Evolutionary conservation across 2,797 vertebrate genomes (phyloP).

Genomic region (Muscicapa comitata): DNA sequence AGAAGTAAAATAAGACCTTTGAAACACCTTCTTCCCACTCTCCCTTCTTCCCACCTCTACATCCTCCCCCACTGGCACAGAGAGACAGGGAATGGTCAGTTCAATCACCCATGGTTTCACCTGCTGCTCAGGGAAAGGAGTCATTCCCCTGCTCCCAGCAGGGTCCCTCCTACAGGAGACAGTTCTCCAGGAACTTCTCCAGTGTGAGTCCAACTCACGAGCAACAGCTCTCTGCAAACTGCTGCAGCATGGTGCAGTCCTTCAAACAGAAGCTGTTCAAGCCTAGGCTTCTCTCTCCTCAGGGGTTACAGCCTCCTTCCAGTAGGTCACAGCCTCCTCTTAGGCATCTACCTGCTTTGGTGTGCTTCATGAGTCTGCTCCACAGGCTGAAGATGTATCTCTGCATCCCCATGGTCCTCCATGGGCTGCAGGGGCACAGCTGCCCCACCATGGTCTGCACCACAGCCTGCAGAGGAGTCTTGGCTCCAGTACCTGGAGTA

Average conservation of each 20-base stretch:
- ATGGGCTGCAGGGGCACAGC: neutral
- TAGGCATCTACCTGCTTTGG: neutral
- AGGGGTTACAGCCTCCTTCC: neutral
- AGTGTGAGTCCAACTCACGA: neutral
- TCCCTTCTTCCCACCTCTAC: neutral
- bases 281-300: rapidly evolving
- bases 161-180: neutral
- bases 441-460: neutral
- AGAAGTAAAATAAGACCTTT: neutral
- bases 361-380: neutral
- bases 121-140: rapidly evolving
- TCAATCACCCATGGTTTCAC: neutral
- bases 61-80: neutral
- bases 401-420: neutral
- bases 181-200: neutral
- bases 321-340: neutral
- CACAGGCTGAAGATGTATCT: neutral
- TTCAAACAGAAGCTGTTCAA: neutral
- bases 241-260: neutral
- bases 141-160: neutral
- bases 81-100: neutral
- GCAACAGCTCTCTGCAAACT: neutral
- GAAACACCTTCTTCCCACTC: neutral
- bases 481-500: neutral
- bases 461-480: neutral